These are phyloP conservation scores for Folsomia manolachei DNA, from an alignment of 2,888 invertebrate species.

Conservation along the genomic window DNA sequence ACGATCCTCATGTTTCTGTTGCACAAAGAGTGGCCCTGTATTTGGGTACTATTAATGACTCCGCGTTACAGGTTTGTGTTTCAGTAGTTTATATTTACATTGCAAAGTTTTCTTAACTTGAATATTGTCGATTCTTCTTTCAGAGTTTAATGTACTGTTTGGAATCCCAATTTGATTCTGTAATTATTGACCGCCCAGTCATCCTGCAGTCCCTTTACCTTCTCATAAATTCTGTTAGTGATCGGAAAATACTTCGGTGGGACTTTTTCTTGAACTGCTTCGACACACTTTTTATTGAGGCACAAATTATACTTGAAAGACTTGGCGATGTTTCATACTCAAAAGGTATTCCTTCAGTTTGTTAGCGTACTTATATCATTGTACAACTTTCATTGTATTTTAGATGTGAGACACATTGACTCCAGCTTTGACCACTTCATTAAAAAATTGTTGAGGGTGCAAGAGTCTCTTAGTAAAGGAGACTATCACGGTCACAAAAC, in stretches of 20 bases:
- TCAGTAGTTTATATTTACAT: background rate
- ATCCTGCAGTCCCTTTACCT: slow-evolving; percentile 86
- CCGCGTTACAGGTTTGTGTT: slow-evolving; percentile 70
- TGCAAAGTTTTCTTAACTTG: slow-evolving; percentile 38
- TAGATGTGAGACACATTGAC: slow-evolving; percentile 86
- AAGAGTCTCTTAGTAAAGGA: slow-evolving; percentile 67
- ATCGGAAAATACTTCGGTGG: slow-evolving; percentile 88
- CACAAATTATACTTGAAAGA: slow-evolving; percentile 85
- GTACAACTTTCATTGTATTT: slow-evolving; percentile 33
- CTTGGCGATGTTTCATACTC: slow-evolving; percentile 78
- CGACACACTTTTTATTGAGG: slow-evolving; percentile 91
- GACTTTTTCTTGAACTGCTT: slow-evolving; percentile 96
- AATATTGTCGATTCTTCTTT: slow-evolving; percentile 45
- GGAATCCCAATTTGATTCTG: slow-evolving; percentile 96
- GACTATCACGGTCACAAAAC: no score
- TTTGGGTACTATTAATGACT: slow-evolving; percentile 87
- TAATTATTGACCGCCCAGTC: slow-evolving; percentile 85
- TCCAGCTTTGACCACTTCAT: slow-evolving; percentile 80
- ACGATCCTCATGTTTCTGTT: slow-evolving; percentile 91
- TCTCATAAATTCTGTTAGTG: slow-evolving; percentile 86
- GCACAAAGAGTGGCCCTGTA: slow-evolving; percentile 90
- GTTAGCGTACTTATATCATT: background rate
- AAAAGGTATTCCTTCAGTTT: slow-evolving; percentile 62
- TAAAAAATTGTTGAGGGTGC: slow-evolving; percentile 81
- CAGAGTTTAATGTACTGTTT: slow-evolving; percentile 86